Base-by-base conservation (phyloP, 2,113 vertebrate genomes). In the Rhinolophus ferrumequinum region DNA sequence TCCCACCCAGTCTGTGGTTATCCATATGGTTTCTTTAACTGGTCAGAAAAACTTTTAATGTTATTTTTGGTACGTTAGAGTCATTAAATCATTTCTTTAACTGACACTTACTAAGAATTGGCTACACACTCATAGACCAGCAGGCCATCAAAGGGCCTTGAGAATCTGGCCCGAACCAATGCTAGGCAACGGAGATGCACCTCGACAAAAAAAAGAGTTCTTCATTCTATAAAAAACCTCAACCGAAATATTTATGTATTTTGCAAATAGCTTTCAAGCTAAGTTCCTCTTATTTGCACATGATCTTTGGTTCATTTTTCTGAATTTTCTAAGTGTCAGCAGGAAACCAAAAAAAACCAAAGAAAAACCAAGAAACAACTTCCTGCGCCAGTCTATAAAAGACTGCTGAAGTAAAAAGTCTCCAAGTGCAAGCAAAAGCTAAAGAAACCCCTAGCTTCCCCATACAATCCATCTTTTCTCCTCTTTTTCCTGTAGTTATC, bases 171-270 rank as follows among this genome's bases (percentile, higher is more conserved):
- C 75, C 50, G 26, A 19, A 19, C 6, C 52, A 82, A 2, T 12
- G 24, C n/a, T 50, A 44, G 62, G 75, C 15, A 82, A 18, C 22
- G 6, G 10, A 50, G 60, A 22, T 6, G 2, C 14, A 10, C 10
- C 30, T 35, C 56, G 14, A 12, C 10, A 54, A 50, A 85, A 38
- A 28, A 16, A 50, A 15, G 6, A n/a, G 73, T 50, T 75, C 52
- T 21, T 93, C 79, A 73, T 81, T 73, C 56, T 80, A 79, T n/a
- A 62, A 88, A 95, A 95, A 47, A 26, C 7, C 30, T 54, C 67
- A 38, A 35, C 6, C 24, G 24, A 73, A 93, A 81, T 15, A 30
- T 54, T 44, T 33, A 54, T 76, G 62, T 83, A 30, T 73, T 93
- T 77, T 66, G 93, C 94, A 76, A 82, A 69, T 70, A 72, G 54